Evolutionary conservation across 2,113 vertebrate species (phyloP), one percentile per base, ranked within the genome.

Genomic region (Passer montanus): DNA sequence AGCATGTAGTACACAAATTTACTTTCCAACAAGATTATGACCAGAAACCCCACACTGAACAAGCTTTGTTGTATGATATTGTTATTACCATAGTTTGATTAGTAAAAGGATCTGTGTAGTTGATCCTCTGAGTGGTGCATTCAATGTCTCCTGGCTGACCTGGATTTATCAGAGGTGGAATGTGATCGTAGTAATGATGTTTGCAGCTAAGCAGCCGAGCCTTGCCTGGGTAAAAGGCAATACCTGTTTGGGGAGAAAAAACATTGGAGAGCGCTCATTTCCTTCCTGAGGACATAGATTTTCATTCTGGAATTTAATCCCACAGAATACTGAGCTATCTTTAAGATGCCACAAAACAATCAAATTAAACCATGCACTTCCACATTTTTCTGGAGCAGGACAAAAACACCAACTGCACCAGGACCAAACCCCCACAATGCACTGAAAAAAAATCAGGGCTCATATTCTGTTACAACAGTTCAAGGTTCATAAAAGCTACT

Each of bases 191-290:
- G 94, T 97, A 98, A 91, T 99, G 97, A 92, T 99, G 99, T 60
- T 95, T 98, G 95, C 99, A 99, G 98, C 99, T 99, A 60, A 99
- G 96, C 91, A 99, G 96, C 90, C 80, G 97, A 84, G 99, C 99
- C 64, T 98, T 98, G 35, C 98, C 99, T 0, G 98, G 99, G 68
- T 98, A 99, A 52, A 99, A 98, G 77, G 99, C 99, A 67, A 99
- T 99, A 81, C 99, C 99, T 99, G 97, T 49, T 68, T 80, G 2
- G 50, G 43, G 44, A 90, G 53, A 68, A 78, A 84, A 87, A 66
- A n/a, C 16, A 72, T 44, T 47, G 58, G 15, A 90, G 52, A 95
- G 47, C 75, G 37, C 6, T 27, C 20, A 75, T 87, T 92, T 90
- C 50, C 50, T 74, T 87, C 31, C 33, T 31, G 35, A 73, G 33